Percentiles rank a stretch among this genome's conserved stretches.
Conservation (phyloP, 92 coral and sea anemone species). For the Porites cylindrica region DNA sequence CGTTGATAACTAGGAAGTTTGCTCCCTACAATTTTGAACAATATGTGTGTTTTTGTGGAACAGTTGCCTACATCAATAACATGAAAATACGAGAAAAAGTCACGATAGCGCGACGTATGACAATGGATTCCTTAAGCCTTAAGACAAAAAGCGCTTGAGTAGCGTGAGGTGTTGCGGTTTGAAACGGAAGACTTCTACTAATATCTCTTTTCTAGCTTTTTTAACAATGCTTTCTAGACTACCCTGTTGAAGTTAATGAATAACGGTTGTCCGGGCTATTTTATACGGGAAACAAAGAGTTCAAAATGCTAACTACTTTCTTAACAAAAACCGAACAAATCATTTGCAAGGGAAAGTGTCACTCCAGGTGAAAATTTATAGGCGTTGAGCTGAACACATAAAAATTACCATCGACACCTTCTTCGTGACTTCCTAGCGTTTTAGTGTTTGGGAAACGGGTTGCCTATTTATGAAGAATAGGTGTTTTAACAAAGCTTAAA, state of each 20-base stretch:
- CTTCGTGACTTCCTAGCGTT: constrained; percentile 19
- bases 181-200: neutral
- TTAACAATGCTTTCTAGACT: constrained; percentile 15
- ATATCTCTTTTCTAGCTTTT: neutral
- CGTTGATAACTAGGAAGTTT: constrained; percentile 33
- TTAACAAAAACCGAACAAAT: constrained; percentile 33
- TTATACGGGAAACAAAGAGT: constrained; percentile 40
- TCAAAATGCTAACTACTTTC: constrained; percentile 53
- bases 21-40: constrained; percentile 60
- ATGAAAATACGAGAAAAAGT: constrained; percentile 34
- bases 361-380: constrained; percentile 41
- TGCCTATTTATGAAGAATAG: constrained; percentile 3
- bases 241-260: constrained; percentile 41
- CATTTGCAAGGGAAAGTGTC: constrained; percentile 19
- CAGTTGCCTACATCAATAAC: constrained; percentile 48
- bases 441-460: neutral
- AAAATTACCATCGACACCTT: constrained; percentile 14
- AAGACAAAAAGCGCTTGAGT: constrained; percentile 26
- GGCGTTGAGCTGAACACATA: constrained; percentile 10
- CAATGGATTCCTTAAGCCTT: constrained; percentile 37
- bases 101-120: constrained; percentile 30
- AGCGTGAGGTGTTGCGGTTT: constrained; percentile 27
- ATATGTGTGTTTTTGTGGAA: constrained; percentile 45
- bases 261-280: constrained; percentile 36
- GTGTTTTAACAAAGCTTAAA: constrained; percentile 29